Percentiles rank a stretch among this genome's conserved stretches.
Conservation (phyloP, 2,797 vertebrate genomes). For the Geotrypetes seraphini region DNA sequence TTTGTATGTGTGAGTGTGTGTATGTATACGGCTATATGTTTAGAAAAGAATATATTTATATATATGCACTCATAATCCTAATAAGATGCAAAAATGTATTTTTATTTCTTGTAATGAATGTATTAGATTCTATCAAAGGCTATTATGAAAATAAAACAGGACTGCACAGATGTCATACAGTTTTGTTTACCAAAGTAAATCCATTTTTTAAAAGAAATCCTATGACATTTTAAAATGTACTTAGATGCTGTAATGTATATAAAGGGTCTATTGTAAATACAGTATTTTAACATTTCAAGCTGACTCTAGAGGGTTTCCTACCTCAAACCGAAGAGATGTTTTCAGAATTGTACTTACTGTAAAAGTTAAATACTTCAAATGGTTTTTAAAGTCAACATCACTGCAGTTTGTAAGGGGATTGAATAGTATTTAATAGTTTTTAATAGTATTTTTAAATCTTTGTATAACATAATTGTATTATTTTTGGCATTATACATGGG, state of each 20-base stretch:
- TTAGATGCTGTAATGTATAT: slow-evolving; percentile 32
- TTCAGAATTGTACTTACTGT: background rate
- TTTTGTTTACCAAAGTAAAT: slow-evolving; percentile 74
- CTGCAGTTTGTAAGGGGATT: slow-evolving; percentile 63
- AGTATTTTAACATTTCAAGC: slow-evolving; percentile 72
- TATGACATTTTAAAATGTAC: no score
- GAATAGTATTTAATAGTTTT: slow-evolving; percentile 48
- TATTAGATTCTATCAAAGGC: slow-evolving; percentile 34
- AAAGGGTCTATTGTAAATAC: slow-evolving; percentile 58
- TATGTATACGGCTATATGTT: no score
- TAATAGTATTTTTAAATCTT: slow-evolving; percentile 77
- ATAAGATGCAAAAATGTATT: no score
- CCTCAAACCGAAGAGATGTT: no score
- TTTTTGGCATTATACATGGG: slow-evolving; percentile 60
- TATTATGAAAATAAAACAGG: slow-evolving; percentile 41
- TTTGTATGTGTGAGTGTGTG: no score
- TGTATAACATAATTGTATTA: slow-evolving; percentile 80
- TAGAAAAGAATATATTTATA: no score
- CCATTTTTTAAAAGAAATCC: no score
- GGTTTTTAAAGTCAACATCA: slow-evolving; percentile 72
- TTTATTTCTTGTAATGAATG: slow-evolving; percentile 26
- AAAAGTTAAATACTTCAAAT: slow-evolving; percentile 59
- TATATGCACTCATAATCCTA: no score
- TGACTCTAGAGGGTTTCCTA: slow-evolving; percentile 72
- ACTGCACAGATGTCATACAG: slow-evolving; percentile 66